Evolutionary conservation across 2,888 invertebrate species (phyloP), one percentile per base, ranked within the genome.

Genomic region (Epirrhoe tristata): DNA sequence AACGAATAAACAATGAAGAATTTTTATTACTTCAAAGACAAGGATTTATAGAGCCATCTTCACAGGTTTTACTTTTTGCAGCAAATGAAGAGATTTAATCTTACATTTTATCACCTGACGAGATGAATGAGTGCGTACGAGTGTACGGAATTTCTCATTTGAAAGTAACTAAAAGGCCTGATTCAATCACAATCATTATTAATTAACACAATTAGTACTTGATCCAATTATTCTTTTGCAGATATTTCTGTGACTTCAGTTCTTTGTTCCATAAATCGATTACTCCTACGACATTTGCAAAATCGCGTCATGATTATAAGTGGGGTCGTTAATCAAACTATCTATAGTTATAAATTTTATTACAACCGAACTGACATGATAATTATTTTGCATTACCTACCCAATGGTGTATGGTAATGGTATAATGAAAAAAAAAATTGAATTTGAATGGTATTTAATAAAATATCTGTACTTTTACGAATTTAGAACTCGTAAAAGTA

Each of bases 111-210:
- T 43, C 39, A 12, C 10, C 39, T 12, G 12, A 43, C 12, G 8
- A 39, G 36, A 12, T 31, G 3, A 31, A 63, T 31, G 10, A 56
- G 43, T 52, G 53, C 58, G 14, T 34, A 32, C 39, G 39, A 43
- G 46, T 52, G 43, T n/a, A 46, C 57, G 58, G 61, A 72, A 69
- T 69, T 58, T 48, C 59, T 61, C 66, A 67, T 69, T 75, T 58
- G 73, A 75, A 75, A 76, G 74, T 72, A 69, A 67, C 58, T 73
- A 74, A 74, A 75, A 72, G 39, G 39, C 39, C 39, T 43, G 12
- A 43, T 43, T 43, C 5, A 69, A 66, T 62, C 59, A 50, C 61
- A 59, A 68, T 73, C 69, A 67, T 67, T 71, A 67, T 73, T 71
- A 71, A 69, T 2, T 43, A 12, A 43, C 12, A 43, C 39, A 43